Evolutionary conservation across 2,113 vertebrate species (phyloP).

Genomic region (Colaptes auratus): DNA sequence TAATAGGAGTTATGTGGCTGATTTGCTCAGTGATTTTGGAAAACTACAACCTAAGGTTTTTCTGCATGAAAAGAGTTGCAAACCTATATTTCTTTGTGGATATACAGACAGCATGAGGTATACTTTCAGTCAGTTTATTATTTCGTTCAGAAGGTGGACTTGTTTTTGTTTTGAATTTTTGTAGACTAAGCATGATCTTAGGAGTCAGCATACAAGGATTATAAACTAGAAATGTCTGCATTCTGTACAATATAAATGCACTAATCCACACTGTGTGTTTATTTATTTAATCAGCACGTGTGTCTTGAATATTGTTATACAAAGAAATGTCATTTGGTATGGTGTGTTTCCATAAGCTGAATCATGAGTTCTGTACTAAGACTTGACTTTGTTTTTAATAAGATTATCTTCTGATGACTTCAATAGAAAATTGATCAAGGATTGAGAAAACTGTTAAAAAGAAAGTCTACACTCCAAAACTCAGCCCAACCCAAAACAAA

Average conservation of each 20-base stretch:
- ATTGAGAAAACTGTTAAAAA: not conserved
- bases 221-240: conserved; percentile 1
- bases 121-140: conserved; percentile 31
- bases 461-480: not conserved
- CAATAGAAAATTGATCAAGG: not conserved
- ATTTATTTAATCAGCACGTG: not conserved
- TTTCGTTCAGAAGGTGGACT: conserved; percentile 14
- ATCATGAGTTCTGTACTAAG: not conserved
- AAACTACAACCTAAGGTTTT: not conserved
- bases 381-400: not conserved
- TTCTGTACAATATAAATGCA: not conserved
- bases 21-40: not conserved
- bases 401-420: not conserved
- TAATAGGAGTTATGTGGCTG: not conserved
- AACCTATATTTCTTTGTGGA: not conserved
- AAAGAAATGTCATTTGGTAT: not conserved
- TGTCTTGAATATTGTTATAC: not conserved
- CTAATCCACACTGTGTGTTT: not conserved
- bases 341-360: not conserved
- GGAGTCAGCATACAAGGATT: conserved; percentile 3
- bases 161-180: conserved; percentile 25
- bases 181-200: conserved; percentile 13
- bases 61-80: not conserved
- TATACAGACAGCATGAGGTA: not conserved
- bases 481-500: not conserved